Evolutionary conservation across 2,113 vertebrate species (phyloP).

Genomic region (Sitta europaea): DNA sequence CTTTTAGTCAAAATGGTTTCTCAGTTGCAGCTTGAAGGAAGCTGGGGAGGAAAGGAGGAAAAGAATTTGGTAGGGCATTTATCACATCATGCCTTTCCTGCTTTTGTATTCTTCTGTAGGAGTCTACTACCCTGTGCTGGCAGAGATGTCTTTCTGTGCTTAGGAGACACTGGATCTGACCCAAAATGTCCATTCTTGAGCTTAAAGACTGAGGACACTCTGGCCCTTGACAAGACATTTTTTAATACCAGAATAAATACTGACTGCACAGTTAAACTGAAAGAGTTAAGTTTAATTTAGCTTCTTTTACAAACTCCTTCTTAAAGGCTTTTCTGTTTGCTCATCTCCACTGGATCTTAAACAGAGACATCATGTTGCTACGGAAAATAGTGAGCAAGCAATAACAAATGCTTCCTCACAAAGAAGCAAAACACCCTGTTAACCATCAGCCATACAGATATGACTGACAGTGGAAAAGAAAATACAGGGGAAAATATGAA

Average conservation of each 20-base stretch:
- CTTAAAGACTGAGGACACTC: background rate
- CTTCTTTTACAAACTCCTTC: background rate
- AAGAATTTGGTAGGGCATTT: background rate
- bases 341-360: slow-evolving; percentile 44
- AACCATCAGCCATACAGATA: slow-evolving; percentile 22
- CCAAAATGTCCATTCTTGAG: background rate
- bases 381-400: slow-evolving; percentile 17
- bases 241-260: background rate
- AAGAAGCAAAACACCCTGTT: background rate
- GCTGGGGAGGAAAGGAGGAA: background rate
- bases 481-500: background rate
- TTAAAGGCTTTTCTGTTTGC: slow-evolving; percentile 45
- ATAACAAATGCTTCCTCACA: slow-evolving; percentile 34
- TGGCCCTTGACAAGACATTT: background rate
- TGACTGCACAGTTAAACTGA: background rate
- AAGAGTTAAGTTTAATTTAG: slow-evolving; percentile 13
- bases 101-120: background rate
- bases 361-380: slow-evolving; percentile 51
- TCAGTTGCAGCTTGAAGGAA: background rate
- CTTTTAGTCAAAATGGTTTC: background rate
- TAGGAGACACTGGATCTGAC: background rate
- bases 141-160: background rate
- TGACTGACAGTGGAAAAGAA: slow-evolving; percentile 21
- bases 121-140: background rate
- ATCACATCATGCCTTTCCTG: background rate